phyloP scores from a whole-genome alignment of 2,888 invertebrate genomes.

The Choristoneura rosaceana region DNA sequence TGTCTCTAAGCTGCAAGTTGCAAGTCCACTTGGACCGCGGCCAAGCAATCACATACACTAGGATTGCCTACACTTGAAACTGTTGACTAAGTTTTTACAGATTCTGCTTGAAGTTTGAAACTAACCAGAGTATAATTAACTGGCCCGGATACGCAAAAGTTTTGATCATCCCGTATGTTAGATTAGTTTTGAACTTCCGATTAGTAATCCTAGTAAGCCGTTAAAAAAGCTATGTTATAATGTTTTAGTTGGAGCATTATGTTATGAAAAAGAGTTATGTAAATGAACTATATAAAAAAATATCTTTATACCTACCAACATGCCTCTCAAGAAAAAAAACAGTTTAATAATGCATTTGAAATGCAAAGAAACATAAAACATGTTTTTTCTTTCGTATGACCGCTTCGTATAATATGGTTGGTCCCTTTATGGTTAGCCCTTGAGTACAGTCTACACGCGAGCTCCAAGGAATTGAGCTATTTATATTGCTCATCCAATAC shows the following conservation, averaged over 20 bases:
- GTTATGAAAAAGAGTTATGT: no score
- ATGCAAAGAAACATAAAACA: no score
- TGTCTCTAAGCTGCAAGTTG: constrained; percentile 11
- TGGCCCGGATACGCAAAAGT: constrained; percentile 24
- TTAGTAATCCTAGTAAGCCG: background rate
- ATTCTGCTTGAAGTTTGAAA: constrained; percentile 32
- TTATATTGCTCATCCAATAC: no score
- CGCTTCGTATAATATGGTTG: no score
- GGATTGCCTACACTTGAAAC: constrained; percentile 53
- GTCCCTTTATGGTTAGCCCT: no score
- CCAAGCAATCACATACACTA: constrained; percentile 56
- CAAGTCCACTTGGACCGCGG: constrained; percentile 50
- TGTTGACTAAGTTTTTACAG: constrained; percentile 40
- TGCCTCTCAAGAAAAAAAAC: no score
- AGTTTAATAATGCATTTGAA: no score
- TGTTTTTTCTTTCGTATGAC: no score
- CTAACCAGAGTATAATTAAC: constrained; percentile 38
- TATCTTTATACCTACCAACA: no score
- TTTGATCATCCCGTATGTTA: constrained; percentile 11
- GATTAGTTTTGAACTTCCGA: background rate
- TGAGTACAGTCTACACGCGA: no score
- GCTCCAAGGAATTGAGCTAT: no score
- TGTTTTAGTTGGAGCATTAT: background rate
- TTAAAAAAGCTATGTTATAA: background rate
- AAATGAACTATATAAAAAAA: no score